phyloP scores from a whole-genome alignment of 2,113 vertebrate genomes.

The Polypterus bichir region DNA sequence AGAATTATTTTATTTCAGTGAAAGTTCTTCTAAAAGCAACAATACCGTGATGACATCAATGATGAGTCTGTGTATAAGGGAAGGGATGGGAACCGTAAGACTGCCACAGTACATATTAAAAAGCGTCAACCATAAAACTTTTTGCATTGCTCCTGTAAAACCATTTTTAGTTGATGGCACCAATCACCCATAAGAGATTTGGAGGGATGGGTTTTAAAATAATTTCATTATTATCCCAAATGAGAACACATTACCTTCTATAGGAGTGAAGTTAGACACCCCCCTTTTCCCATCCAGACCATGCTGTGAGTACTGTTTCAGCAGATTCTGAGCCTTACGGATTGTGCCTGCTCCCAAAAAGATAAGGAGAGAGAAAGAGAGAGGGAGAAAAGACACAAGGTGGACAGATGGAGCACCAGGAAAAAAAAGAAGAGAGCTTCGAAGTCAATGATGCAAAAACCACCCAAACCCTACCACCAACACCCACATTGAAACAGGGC shows the following conservation, averaged over 20 bases:
- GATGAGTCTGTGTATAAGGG: no score
- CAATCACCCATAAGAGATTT: no score
- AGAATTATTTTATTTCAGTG: no score
- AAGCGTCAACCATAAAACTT: no score
- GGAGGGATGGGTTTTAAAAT: no score
- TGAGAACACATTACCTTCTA: slow-evolving; percentile 80
- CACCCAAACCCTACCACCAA: slow-evolving; percentile 60
- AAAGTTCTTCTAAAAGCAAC: no score
- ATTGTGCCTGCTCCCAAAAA: slow-evolving; percentile 92
- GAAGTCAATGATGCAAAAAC: slow-evolving; percentile 57
- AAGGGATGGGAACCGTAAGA: no score
- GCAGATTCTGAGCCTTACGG: slow-evolving; percentile 99
- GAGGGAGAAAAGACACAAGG: not conserved
- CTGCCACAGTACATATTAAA: no score
- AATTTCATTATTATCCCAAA: no score
- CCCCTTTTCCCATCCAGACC: slow-evolving; percentile 99
- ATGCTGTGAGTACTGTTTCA: slow-evolving; percentile 99
- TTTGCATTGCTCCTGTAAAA: no score
- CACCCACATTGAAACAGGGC: slow-evolving; percentile 19
- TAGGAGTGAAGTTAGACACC: slow-evolving; percentile 95
- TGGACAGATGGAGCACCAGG: slow-evolving; percentile 23
- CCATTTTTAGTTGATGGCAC: no score
- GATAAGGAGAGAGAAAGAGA: slow-evolving; percentile 43
- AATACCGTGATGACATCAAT: no score
- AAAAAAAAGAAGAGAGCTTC: slow-evolving; percentile 58